Conservation (phyloP, 2,797 vertebrate species). For the Coranthus polyacanthus region DNA sequence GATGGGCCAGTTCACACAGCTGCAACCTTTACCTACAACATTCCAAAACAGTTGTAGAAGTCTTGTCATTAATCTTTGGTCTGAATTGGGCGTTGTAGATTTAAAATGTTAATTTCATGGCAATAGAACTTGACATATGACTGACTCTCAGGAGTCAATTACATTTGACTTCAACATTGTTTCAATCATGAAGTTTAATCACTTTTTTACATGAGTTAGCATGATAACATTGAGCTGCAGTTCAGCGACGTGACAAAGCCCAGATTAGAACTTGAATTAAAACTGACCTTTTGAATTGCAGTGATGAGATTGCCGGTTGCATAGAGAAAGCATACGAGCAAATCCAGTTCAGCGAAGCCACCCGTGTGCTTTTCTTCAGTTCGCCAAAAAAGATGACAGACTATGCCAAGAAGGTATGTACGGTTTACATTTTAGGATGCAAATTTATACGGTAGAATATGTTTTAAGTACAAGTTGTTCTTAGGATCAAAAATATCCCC, state of each 20-base stretch:
- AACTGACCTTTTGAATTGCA: slow-evolving; percentile 65
- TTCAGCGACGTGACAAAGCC: background rate
- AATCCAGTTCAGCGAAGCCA: slow-evolving; percentile 93
- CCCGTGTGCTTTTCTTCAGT: slow-evolving; percentile 93
- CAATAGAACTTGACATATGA: background rate
- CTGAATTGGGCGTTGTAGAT: no score
- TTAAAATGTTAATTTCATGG: no score
- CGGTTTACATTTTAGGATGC: background rate
- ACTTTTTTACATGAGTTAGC: no score
- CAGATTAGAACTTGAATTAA: background rate
- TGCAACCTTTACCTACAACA: no score
- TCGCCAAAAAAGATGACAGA: slow-evolving; percentile 95
- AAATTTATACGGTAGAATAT: background rate
- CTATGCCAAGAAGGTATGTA: slow-evolving; percentile 93
- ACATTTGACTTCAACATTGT: background rate
- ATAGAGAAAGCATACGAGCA: slow-evolving; percentile 96
- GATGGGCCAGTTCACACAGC: no score
- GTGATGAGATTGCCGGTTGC: slow-evolving; percentile 95
- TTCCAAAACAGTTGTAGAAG: no score
- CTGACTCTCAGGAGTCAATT: background rate
- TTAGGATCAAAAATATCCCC: background rate
- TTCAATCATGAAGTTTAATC: background rate
- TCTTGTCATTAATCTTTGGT: no score
- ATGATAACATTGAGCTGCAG: background rate
- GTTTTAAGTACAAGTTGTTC: background rate